phyloP scores from a whole-genome alignment of 2,797 vertebrate genomes.

The Cottoperca gobio region DNA sequence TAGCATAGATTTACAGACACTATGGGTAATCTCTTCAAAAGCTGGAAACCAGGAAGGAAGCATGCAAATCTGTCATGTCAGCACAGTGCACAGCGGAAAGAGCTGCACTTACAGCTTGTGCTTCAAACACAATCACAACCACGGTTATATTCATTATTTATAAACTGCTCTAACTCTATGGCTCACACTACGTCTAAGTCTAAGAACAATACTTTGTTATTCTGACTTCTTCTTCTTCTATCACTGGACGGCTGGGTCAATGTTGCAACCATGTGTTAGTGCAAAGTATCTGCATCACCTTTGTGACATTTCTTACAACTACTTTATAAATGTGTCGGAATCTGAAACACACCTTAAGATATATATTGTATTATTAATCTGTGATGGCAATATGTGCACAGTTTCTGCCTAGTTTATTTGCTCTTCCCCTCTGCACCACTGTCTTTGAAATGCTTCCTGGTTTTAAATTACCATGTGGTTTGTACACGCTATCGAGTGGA shows the following conservation, averaged over 20 bases:
- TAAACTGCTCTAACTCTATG: constrained; percentile 11
- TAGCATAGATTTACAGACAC: constrained; percentile 26
- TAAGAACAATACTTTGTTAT: constrained; percentile 5
- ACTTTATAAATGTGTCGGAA: no score
- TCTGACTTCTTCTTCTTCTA: background rate
- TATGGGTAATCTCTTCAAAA: constrained; percentile 38
- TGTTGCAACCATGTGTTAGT: background rate
- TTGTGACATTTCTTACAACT: background rate
- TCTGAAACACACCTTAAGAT: background rate
- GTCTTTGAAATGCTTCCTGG: background rate
- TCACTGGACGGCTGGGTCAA: background rate
- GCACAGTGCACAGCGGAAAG: constrained; percentile 19
- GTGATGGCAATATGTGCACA: background rate
- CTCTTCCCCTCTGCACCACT: background rate
- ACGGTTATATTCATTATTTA: constrained; percentile 46
- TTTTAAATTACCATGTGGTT: background rate
- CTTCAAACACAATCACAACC: constrained; percentile 53
- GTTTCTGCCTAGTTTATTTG: background rate
- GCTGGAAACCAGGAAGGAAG: constrained; percentile 25
- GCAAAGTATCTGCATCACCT: background rate
- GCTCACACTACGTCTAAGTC: constrained; percentile 1
- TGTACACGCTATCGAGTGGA: no score
- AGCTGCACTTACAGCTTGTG: constrained; percentile 23
- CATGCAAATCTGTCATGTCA: constrained; percentile 51
- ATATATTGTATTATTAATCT: background rate